Base-by-base conservation (phyloP, 2,888 invertebrate genomes). In the Phania funesta region DNA sequence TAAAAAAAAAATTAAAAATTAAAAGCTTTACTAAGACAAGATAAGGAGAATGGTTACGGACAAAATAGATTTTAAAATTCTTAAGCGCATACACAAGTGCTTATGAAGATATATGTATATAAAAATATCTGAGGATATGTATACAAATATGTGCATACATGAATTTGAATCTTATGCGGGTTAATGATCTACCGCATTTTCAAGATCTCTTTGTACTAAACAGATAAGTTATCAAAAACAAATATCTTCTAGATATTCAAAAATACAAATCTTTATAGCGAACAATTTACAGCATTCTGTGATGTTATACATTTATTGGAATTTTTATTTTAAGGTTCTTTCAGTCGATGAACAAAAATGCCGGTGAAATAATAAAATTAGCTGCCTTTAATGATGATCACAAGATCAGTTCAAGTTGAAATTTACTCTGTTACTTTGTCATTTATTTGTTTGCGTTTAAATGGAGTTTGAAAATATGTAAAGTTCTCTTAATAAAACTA, bases 361-460 rank as follows among this genome's bases (percentile, higher is more conserved):
- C 85, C 86, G 85, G 84, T 86, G 79, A 85, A 86, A 87, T 86
- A 87, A 88, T 88, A 88, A 88, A 88, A 88, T 88, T 88, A 88
- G 88, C 86, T 85, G 86, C 84, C 85, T 86, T 79, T 67, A 67
- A 78, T 79, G 71, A 62, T 54, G 54, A 62, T 73, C 71, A 60
- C 26, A 73, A 60, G 62, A 73, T 67, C 58, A 52, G 20, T 44
- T 65, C 16, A 35, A 48, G 16, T 73, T 32, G 24, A 44, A 46
- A 20, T 71, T 41, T n/a, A 77, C 24, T 62, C 20, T 62, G 24
- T 20, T 18, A 20, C 7, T 46, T 29, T 32, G 50, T 38, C 29
- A 52, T 41, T 20, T n/a, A 64, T 46, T 32, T 65, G 64, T 38
- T 46, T 46, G 4, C 46, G 5, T 29, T 13, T 56, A 24, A 26